Evolutionary conservation across 35 echinoderm and acorn worm genomes (phyloP).

Genomic region (Eucidaris tribuloides): DNA sequence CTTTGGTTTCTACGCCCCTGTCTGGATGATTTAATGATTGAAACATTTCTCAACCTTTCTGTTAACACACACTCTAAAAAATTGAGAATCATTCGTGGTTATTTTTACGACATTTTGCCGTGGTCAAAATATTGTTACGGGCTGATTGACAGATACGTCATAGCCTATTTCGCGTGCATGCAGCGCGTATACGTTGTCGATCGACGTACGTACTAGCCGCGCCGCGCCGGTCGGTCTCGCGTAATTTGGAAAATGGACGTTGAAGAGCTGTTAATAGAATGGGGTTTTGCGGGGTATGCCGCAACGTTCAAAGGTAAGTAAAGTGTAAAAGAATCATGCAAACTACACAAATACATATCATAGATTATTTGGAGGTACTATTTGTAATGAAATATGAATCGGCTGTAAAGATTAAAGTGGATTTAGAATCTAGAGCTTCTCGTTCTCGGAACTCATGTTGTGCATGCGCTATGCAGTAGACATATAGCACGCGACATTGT

Average conservation of each 20-base stretch:
- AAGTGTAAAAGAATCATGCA: not conserved
- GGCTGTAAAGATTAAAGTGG: slow-evolving; percentile 6
- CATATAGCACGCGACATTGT: no score
- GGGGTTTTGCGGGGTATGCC: slow-evolving; percentile 6
- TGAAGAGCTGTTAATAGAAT: not conserved
- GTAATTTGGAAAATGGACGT: slow-evolving; percentile 22
- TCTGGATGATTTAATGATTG: no score
- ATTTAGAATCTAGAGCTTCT: not conserved
- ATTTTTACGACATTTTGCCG: slow-evolving; percentile 15
- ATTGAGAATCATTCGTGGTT: not conserved
- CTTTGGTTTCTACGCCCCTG: no score
- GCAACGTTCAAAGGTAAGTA: not conserved
- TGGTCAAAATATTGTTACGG: not conserved
- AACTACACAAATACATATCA: slow-evolving; percentile 9
- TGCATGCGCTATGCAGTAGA: no score
- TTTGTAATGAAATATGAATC: not conserved
- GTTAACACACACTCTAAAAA: not conserved
- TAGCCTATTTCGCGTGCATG: not conserved
- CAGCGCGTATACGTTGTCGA: not conserved
- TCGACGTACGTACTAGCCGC: no score
- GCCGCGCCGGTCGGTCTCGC: not conserved
- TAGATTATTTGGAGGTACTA: slow-evolving; percentile 4
- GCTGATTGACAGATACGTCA: slow-evolving; percentile 11
- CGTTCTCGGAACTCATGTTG: not conserved
- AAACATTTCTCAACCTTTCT: no score